Base-by-base conservation (phyloP, 2,888 invertebrate genomes). In the Eupithecia tripunctaria region DNA sequence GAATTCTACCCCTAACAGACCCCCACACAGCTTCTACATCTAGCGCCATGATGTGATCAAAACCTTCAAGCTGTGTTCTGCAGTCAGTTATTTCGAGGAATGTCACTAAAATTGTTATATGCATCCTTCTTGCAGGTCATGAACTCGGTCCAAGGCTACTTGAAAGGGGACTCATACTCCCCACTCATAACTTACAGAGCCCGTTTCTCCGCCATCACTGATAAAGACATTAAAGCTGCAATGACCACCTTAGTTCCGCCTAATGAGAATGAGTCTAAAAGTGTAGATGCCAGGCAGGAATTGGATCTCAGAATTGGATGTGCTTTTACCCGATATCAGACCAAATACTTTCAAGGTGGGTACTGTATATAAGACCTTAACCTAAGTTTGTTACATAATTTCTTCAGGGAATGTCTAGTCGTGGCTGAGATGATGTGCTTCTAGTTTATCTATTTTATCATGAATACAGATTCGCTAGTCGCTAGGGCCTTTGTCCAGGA, bases 261-360 rank as follows among this genome's bases (percentile, higher is more conserved):
- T 0, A 99, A 99, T 91, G 98, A 98, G 91, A 99, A 99, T 90
- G 98, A 99, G 90, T 98, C 99, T 0, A 96, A 96, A 81, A 99
- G 99, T 84, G 99, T 99, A 0, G 98, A 98, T 90, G 99, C 99
- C 0, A 95, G 99, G 5, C 99, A 99, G 89, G 99, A 99, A 90
- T 91, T 99, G 10, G 99, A 99, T 95, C 92, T 99, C 71, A 95
- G 99, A 77, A 99, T 99, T 86, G 99, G 99, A 25, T 99, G 99
- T 91, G 99, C 99, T 43, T 99, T 99, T 88, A 99, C 99, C 0
- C 95, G 99, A 69, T 99, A 97, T 87, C 99, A 99, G 94, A 99
- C 99, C 0, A 98, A 98, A 91, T 99, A 98, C 91, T 99, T 99
- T 89, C 99, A 98, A 95, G 98, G 97, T 92, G 81, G 47, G 41